Evolutionary conservation across 2,797 vertebrate genomes (phyloP).

Genomic region (Pteropus rufus): DNA sequence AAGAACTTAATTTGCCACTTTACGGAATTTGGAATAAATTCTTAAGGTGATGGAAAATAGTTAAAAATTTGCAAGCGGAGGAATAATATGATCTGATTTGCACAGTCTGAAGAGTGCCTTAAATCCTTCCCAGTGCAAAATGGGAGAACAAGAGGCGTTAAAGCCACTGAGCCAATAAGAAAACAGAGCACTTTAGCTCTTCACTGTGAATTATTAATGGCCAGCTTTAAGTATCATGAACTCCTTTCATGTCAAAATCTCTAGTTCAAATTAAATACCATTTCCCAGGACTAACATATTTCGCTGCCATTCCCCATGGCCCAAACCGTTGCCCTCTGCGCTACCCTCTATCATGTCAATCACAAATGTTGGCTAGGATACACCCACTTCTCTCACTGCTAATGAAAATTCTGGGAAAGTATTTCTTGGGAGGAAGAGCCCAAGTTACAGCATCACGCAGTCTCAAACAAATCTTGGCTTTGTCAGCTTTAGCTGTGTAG

Average conservation of each 20-base stretch:
- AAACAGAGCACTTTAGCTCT: not conserved
- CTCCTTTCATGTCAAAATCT: not conserved
- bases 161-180: not conserved
- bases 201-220: not conserved
- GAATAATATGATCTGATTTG: not conserved
- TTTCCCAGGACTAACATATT: not conserved
- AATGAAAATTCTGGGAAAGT: not conserved
- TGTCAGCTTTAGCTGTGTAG: not conserved
- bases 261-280: not conserved
- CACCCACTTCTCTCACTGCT: not conserved
- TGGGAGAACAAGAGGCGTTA: accelerated
- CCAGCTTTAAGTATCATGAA: not conserved
- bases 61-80: not conserved
- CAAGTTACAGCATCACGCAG: accelerated
- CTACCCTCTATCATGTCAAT: not conserved
- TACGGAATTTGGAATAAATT: not conserved
- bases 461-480: not conserved
- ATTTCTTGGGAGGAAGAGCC: not conserved
- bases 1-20: not conserved
- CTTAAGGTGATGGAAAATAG: not conserved
- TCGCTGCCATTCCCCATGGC: not conserved
- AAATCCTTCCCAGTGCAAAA: not conserved
- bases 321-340: not conserved
- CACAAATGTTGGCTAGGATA: not conserved
- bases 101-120: not conserved